Evolutionary conservation across 2,113 vertebrate species (phyloP).

Genomic region (Eulemur rufifrons): DNA sequence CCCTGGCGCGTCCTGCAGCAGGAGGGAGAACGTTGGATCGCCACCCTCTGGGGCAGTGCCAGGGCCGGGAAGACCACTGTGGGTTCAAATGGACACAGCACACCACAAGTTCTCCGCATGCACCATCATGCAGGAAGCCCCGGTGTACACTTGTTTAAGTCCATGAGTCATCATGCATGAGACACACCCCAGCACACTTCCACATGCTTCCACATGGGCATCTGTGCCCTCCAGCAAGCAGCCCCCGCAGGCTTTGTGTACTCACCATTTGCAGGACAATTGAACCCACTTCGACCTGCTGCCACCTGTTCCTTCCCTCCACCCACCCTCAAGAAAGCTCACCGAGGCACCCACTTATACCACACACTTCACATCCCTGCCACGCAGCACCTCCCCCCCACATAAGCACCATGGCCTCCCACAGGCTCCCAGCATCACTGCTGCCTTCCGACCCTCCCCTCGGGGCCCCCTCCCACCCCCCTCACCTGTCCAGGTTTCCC

Average conservation of each 20-base stretch:
- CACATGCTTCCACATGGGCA: background rate
- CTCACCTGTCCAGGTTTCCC: constrained; percentile 65
- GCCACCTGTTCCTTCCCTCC: background rate
- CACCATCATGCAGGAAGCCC: background rate
- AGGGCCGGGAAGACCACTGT: background rate
- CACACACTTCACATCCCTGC: background rate
- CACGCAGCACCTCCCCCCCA: background rate
- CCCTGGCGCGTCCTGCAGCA: constrained; percentile 7
- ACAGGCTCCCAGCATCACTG: background rate
- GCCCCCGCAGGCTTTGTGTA: background rate
- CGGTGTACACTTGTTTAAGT: rapidly evolving
- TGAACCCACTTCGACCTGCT: too few species aligned
- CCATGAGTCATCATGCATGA: background rate
- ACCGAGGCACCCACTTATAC: background rate
- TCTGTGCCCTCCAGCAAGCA: background rate
- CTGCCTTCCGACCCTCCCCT: rapidly evolving
- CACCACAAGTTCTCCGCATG: background rate
- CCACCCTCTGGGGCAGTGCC: background rate
- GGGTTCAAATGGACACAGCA: background rate
- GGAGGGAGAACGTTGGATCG: background rate
- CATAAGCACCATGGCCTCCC: rapidly evolving
- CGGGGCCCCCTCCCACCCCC: background rate
- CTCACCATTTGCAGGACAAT: background rate
- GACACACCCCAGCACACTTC: background rate
- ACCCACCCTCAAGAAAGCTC: background rate